phyloP scores from a whole-genome alignment of 1,140 invertebrate genomes.

The Bombus turneri region DNA sequence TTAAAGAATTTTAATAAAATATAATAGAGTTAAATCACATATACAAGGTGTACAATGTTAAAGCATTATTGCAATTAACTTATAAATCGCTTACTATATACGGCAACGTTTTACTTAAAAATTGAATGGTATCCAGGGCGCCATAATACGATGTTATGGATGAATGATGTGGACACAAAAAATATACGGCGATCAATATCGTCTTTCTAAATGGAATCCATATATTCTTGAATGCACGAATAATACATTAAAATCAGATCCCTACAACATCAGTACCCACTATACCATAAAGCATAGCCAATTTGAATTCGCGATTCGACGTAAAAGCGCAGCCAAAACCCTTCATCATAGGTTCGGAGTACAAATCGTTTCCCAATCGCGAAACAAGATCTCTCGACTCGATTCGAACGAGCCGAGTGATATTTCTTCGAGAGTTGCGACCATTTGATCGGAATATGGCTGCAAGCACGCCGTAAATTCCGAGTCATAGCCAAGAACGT shows the following conservation, averaged over 20 bases:
- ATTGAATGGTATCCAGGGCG: too few species aligned
- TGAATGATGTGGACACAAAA: too few species aligned
- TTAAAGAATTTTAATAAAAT: too few species aligned
- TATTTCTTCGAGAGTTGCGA: neutral
- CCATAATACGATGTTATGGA: too few species aligned
- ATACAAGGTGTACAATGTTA: too few species aligned
- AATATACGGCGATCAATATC: too few species aligned
- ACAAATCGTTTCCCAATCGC: neutral
- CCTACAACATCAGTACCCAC: neutral
- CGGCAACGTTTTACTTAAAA: too few species aligned
- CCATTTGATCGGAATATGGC: neutral
- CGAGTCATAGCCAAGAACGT: neutral
- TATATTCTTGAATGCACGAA: too few species aligned
- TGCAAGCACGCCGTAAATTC: neutral
- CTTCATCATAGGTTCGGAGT: neutral
- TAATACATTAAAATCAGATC: neutral
- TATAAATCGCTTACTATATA: too few species aligned
- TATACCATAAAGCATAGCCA: neutral
- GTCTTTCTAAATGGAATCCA: too few species aligned
- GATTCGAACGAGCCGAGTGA: neutral
- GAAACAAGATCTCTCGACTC: neutral
- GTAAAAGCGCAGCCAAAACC: neutral
- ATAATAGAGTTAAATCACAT: too few species aligned
- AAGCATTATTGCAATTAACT: too few species aligned
- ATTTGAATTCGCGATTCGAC: neutral